phyloP scores from a whole-genome alignment of 1,140 invertebrate genomes.

The Nymphalis io region DNA sequence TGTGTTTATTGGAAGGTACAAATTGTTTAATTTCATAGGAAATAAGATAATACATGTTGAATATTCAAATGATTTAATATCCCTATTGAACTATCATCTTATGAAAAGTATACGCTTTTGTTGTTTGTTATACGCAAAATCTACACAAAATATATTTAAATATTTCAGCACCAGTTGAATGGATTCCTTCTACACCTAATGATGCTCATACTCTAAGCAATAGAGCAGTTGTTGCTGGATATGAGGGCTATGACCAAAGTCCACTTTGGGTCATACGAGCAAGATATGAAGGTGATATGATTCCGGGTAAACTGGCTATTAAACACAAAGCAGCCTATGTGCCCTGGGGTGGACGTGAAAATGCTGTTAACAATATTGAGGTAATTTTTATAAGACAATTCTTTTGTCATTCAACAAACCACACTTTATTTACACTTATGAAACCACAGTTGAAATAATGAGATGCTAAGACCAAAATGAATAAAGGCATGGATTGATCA shows the following conservation, averaged over 20 bases:
- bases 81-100: no score
- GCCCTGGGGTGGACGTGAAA: conserved; percentile 66
- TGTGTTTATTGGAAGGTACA: no score
- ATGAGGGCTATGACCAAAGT: conserved; percentile 65
- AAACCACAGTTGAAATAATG: no score
- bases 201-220: conserved; percentile 47
- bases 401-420: no score
- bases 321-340: conserved; percentile 66
- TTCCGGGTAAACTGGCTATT: conserved; percentile 67
- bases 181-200: conserved; percentile 52
- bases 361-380: conserved; percentile 62
- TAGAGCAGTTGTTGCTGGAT: conserved; percentile 64
- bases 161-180: conserved; percentile 64
- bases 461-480: no score
- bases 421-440: no score
- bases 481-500: no score
- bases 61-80: no score
- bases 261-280: conserved; percentile 69
- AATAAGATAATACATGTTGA: no score
- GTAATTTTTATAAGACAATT: conserved; percentile 34
- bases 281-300: conserved; percentile 55
- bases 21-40: no score
- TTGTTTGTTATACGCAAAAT: no score
- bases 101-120: no score
- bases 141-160: not conserved